phyloP scores from a whole-genome alignment of 2,888 invertebrate genomes.

The Agrilus biguttatus region DNA sequence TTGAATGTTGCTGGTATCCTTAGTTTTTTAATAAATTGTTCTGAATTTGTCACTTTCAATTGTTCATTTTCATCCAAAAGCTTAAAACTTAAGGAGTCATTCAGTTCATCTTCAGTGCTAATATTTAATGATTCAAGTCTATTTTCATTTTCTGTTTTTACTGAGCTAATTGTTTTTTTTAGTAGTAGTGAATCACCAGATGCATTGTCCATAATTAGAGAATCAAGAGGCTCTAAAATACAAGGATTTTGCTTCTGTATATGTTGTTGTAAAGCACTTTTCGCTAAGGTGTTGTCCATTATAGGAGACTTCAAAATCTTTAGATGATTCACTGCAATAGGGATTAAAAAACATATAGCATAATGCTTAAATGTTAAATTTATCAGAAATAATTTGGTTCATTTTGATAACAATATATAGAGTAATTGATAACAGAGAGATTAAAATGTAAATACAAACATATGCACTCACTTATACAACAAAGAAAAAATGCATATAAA shows the following conservation, averaged over 20 bases:
- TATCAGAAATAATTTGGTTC: not conserved
- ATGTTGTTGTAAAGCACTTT: conserved; percentile 9
- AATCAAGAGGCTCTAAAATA: conserved; percentile 23
- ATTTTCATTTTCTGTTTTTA: conserved; percentile 3
- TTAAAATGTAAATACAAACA: no score
- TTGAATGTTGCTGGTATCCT: conserved; percentile 32
- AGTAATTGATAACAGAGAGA: no score
- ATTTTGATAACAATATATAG: no score
- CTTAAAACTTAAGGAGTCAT: conserved; percentile 32
- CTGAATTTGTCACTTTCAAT: conserved; percentile 39
- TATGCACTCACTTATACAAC: no score
- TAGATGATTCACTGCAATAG: conserved; percentile 18
- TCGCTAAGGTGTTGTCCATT: conserved; percentile 14
- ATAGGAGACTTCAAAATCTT: conserved; percentile 8
- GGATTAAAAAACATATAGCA: conserved; percentile 1
- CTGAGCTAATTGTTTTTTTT: conserved; percentile 4
- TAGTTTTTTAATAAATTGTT: conserved; percentile 37
- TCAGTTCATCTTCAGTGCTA: conserved; percentile 8
- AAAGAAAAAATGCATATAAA: no score
- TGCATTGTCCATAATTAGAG: conserved; percentile 8
- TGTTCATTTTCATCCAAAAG: conserved; percentile 48
- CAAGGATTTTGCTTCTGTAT: conserved; percentile 14
- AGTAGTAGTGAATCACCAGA: conserved; percentile 6
- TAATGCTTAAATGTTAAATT: not conserved
- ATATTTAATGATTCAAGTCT: conserved; percentile 13